Conservation (phyloP, 2,113 vertebrate genomes). For the Mixornis gularis region DNA sequence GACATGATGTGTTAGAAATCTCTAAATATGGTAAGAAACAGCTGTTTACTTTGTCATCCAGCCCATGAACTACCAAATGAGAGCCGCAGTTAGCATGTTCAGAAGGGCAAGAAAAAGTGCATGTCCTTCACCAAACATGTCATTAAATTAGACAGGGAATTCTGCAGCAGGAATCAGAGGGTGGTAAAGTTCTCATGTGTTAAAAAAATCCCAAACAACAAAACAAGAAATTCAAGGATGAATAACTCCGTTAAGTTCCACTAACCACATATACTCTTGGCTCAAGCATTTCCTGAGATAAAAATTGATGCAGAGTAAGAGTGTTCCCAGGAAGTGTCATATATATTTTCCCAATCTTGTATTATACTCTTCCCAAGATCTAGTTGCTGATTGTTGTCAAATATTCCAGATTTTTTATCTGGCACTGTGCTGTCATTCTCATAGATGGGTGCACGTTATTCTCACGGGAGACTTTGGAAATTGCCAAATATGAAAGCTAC, state of each 20-base stretch:
- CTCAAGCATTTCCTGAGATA: background rate
- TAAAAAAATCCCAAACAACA: background rate
- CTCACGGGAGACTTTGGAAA: background rate
- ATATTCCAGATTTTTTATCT: background rate
- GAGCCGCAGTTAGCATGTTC: background rate
- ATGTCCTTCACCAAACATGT: background rate
- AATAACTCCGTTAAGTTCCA: background rate
- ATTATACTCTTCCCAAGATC: background rate
- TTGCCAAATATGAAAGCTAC: background rate
- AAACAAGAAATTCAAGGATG: background rate
- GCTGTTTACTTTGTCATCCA: background rate
- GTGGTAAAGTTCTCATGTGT: background rate
- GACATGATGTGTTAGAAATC: background rate
- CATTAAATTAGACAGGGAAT: background rate
- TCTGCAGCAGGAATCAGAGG: background rate
- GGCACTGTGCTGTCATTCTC: background rate
- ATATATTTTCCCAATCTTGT: background rate
- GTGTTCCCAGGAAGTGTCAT: background rate
- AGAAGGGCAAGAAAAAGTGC: background rate
- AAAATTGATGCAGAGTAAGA: background rate
- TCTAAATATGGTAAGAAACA: background rate
- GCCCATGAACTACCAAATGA: background rate
- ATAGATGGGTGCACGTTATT: background rate
- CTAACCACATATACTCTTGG: background rate
- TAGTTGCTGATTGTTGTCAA: background rate